Evolutionary conservation across 2,797 vertebrate genomes (phyloP).

Genomic region (Tangara arthus): DNA sequence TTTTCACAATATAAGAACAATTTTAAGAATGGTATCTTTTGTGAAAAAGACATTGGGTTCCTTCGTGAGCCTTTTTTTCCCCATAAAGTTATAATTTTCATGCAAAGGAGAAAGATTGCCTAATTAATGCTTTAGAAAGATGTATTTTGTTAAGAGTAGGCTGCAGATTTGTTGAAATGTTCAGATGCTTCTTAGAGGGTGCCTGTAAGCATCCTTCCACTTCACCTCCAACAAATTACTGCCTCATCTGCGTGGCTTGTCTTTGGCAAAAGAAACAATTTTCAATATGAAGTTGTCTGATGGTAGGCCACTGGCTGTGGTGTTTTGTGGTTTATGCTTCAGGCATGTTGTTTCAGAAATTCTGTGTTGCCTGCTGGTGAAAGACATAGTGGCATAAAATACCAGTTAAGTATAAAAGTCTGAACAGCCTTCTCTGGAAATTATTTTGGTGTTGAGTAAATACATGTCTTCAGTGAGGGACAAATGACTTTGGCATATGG

Average conservation of each 20-base stretch:
- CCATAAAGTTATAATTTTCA: not conserved
- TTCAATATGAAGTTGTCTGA: not conserved
- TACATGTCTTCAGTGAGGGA: not conserved
- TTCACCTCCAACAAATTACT: not conserved
- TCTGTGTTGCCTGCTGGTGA: not conserved
- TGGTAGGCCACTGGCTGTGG: not conserved
- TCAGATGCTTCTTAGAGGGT: not conserved
- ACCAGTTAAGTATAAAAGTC: not conserved
- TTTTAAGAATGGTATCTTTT: not conserved
- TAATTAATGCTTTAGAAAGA: not conserved
- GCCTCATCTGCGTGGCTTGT: not conserved
- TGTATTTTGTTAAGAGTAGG: not conserved
- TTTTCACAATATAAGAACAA: not conserved
- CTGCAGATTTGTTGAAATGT: not conserved
- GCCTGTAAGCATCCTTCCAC: not conserved
- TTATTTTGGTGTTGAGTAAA: slow-evolving; percentile 7
- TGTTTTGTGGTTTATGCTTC: not conserved
- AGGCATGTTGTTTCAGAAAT: not conserved
- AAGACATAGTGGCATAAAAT: not conserved
- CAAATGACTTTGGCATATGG: not conserved
- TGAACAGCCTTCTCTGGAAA: not conserved
- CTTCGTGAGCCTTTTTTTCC: not conserved
- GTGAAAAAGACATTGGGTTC: not conserved
- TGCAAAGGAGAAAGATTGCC: not conserved
- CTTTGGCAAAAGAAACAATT: not conserved